Evolutionary conservation across 2,888 invertebrate genomes (phyloP).

Genomic region (Andrena haemorrhoa): DNA sequence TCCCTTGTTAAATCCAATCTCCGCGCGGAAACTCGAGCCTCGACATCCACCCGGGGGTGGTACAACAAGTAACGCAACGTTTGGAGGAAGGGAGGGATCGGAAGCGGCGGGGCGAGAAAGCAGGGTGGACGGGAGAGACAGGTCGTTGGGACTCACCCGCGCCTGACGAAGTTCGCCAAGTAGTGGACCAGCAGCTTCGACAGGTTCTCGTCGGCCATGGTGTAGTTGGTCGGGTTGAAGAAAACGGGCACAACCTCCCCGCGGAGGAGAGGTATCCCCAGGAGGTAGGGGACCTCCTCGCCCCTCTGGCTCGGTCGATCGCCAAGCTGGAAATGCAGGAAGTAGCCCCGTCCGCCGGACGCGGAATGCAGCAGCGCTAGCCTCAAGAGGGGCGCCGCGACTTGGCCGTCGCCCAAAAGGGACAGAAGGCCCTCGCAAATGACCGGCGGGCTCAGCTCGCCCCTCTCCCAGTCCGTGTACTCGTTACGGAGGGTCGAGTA

Average conservation of each 20-base stretch:
- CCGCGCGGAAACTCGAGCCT: constrained; percentile 13
- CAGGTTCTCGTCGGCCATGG: constrained; percentile 91
- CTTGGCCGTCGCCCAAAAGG: constrained; percentile 96
- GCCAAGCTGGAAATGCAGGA: constrained; percentile 94
- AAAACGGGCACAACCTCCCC: constrained; percentile 87
- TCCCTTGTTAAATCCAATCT: constrained; percentile 35
- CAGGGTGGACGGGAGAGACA: background rate
- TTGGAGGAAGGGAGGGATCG: background rate
- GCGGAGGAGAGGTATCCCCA: constrained; percentile 91
- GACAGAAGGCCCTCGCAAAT: constrained; percentile 92
- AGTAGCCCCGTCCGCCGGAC: constrained; percentile 92
- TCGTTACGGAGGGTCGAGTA: constrained; percentile 97
- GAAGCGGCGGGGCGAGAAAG: too few species aligned
- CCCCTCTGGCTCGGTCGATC: constrained; percentile 94
- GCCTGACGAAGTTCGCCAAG: constrained; percentile 94
- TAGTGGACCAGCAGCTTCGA: constrained; percentile 93
- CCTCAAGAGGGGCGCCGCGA: constrained; percentile 93
- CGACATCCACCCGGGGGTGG: background rate
- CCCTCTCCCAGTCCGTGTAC: constrained; percentile 98
- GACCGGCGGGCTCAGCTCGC: constrained; percentile 91
- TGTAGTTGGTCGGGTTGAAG: constrained; percentile 91
- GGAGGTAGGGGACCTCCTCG: constrained; percentile 94
- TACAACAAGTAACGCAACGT: background rate
- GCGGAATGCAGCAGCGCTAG: constrained; percentile 93
- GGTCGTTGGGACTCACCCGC: constrained; percentile 89